Conservation (phyloP, 2,797 vertebrate genomes). For the Ataeniobius toweri region DNA sequence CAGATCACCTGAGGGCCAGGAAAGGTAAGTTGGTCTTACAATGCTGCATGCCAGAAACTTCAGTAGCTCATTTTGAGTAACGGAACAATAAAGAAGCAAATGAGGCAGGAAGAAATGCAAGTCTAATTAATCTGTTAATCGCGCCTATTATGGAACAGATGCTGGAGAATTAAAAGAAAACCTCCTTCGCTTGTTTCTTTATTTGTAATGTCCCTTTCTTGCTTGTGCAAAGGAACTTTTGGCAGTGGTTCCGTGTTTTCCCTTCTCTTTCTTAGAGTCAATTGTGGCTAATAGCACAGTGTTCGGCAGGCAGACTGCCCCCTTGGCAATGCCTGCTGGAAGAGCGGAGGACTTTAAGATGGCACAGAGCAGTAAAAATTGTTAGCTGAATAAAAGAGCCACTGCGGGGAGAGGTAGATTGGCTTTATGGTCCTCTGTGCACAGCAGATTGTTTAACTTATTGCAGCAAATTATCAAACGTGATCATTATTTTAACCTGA, state of each 20-base stretch:
- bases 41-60: conserved; percentile 11
- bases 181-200: conserved; percentile 57
- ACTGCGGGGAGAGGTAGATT: conserved; percentile 65
- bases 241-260: conserved; percentile 62
- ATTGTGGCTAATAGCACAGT: conserved; percentile 72
- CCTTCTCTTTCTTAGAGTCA: conserved; percentile 69
- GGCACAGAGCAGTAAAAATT: conserved; percentile 73
- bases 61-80: conserved; percentile 26
- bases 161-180: conserved; percentile 63
- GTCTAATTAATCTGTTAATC: conserved; percentile 76
- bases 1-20: conserved; percentile 21
- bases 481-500: conserved; percentile 23
- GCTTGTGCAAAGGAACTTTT: conserved; percentile 64
- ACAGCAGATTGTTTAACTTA: conserved; percentile 53
- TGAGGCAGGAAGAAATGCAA: conserved; percentile 40
- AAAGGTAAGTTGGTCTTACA: conserved; percentile 20
- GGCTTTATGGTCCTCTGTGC: conserved; percentile 62
- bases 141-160: conserved; percentile 72
- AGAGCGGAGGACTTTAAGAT: conserved; percentile 68
- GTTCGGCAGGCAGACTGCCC: conserved; percentile 70
- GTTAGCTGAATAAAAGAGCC: conserved; percentile 70
- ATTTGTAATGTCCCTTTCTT: conserved; percentile 52
- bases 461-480: conserved; percentile 47
- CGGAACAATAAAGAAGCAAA: conserved; percentile 30
- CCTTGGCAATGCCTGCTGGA: conserved; percentile 73